Conservation (phyloP, 2,888 invertebrate species). For the Drosophila bunnanda region DNA sequence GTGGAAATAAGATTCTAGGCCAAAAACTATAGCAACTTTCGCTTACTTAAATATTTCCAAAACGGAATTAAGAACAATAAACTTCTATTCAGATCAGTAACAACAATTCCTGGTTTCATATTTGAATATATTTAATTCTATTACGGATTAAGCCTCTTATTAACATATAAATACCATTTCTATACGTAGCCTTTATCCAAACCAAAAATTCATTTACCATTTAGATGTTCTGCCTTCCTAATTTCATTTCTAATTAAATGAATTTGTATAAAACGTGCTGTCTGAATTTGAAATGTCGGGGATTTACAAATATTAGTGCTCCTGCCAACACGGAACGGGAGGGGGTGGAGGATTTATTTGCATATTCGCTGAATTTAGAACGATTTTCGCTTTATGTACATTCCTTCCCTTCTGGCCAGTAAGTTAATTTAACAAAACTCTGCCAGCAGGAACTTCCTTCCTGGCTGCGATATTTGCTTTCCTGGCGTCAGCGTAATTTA, state of each 20-base stretch:
- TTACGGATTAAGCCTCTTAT: not conserved
- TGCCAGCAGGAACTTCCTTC: slow-evolving; percentile 36
- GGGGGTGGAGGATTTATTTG: slow-evolving; percentile 14
- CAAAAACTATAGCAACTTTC: not conserved
- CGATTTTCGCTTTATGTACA: slow-evolving; percentile 12
- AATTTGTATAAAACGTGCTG: slow-evolving; percentile 11
- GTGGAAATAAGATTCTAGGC: not conserved
- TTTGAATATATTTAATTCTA: not conserved
- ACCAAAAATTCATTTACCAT: no score
- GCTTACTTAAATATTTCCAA: not conserved
- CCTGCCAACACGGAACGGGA: not conserved
- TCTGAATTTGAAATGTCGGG: slow-evolving; percentile 3
- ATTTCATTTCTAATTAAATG: slow-evolving; percentile 14
- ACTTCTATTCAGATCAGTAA: not conserved
- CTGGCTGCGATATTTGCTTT: slow-evolving; percentile 55
- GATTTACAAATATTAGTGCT: slow-evolving; percentile 14
- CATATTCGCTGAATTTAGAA: slow-evolving; percentile 30
- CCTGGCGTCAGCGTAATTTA: slow-evolving; percentile 53
- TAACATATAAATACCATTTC: not conserved
- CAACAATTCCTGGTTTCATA: not conserved
- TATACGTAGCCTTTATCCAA: no score
- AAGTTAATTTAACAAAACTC: slow-evolving; percentile 67
- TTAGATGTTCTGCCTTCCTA: not conserved
- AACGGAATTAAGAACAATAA: not conserved
- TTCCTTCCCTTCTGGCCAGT: slow-evolving; percentile 17